Evolutionary conservation across 2,797 vertebrate species (phyloP).

Genomic region (Cuculus canorus): DNA sequence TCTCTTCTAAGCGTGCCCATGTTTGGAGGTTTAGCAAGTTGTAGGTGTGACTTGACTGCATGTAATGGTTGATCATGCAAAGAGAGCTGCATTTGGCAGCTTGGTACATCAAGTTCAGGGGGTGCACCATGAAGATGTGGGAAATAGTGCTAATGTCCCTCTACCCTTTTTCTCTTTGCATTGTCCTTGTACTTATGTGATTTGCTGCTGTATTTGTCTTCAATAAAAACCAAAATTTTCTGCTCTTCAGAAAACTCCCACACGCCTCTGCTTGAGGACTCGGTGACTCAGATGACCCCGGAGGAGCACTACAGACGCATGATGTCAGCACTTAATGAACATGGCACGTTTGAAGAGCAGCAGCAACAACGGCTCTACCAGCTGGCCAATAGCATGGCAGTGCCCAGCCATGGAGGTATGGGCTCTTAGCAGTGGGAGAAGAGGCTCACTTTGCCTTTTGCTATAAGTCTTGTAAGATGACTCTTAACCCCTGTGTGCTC

Average conservation of each 20-base stretch:
- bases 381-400: constrained; percentile 92
- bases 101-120: not conserved
- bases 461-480: rapidly evolving
- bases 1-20: rapidly evolving
- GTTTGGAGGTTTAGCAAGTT: not conserved
- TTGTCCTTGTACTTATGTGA: not conserved
- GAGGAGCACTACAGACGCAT: constrained; percentile 96
- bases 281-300: constrained; percentile 90
- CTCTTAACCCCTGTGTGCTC: no score
- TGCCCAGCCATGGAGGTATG: constrained; percentile 85
- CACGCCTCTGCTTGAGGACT: constrained; percentile 85
- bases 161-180: not conserved
- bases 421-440: not conserved
- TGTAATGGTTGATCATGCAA: rapidly evolving
- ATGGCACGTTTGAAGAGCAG: constrained; percentile 91
- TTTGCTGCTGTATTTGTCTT: not conserved
- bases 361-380: constrained; percentile 92
- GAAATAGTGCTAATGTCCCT: not conserved
- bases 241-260: constrained; percentile 85
- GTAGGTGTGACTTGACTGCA: no score
- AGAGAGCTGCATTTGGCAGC: not conserved
- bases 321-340: constrained; percentile 92
- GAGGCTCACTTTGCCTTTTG: not conserved
- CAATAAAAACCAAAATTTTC: not conserved
- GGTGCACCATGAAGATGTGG: not conserved